phyloP scores from a whole-genome alignment of 2,113 vertebrate species.

The Cyanoliseus patagonus region DNA sequence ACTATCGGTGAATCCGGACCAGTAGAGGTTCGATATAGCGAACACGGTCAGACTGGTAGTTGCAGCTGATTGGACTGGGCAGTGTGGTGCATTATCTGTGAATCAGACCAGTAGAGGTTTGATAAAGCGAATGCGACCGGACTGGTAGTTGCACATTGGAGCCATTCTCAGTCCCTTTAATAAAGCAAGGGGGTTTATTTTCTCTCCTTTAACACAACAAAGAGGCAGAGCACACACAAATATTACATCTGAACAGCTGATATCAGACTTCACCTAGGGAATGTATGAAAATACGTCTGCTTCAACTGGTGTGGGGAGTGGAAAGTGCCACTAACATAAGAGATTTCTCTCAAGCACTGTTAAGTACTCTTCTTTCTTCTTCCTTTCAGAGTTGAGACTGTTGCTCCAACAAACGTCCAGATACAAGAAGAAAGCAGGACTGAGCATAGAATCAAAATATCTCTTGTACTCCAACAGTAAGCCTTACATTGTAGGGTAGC shows the following conservation, averaged over 20 bases:
- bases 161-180: too few species aligned
- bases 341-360: neutral
- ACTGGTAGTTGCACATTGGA: too few species aligned
- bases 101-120: too few species aligned
- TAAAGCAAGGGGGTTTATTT: too few species aligned
- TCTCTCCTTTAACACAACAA: too few species aligned
- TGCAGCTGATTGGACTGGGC: too few species aligned
- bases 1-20: too few species aligned
- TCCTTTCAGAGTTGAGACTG: neutral
- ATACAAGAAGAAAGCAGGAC: neutral
- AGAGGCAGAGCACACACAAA: neutral
- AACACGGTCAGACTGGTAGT: too few species aligned
- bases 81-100: too few species aligned
- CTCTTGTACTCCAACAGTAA: neutral
- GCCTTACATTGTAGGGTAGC: neutral
- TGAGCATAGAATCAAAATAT: neutral
- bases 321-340: neutral
- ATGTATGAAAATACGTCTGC: neutral
- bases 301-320: neutral
- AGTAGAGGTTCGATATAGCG: too few species aligned
- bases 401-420: neutral
- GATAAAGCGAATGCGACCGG: too few species aligned
- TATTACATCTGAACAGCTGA: neutral
- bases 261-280: neutral
- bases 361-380: neutral